Base-by-base conservation (phyloP, 2,888 invertebrate species). In the Deroplatys truncata region DNA sequence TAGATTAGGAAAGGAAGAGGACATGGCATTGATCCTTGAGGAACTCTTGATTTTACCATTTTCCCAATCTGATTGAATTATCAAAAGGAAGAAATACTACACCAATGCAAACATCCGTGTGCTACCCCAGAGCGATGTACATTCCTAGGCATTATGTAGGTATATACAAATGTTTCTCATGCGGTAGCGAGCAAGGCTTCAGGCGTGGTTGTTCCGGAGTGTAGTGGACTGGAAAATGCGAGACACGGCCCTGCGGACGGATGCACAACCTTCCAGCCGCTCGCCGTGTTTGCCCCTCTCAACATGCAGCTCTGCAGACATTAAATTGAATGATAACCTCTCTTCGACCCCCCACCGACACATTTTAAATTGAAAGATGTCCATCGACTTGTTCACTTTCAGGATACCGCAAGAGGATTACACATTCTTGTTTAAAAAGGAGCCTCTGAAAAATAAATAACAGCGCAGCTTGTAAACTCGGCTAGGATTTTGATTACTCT, bases 161-260 rank as follows among this genome's bases (percentile, higher is more conserved):
- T 49, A n/a, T n/a, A n/a, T n/a, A 72, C 56, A 72, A 20, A 72
- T 72, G 56, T 72, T 72, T 72, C 56, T 72, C 56, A 20, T 72
- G 56, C 20, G 56, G 56, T 72, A 72, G 56, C 56, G 56, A 72
- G 56, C 20, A 72, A 72, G 13, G 28, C 86, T 82, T 13, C 87
- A 83, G 87, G 87, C 87, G 87, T 87, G 86, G 87, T 87, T 83
- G 31, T 43, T 35, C 31, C 43, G 20, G 56, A 87, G 87, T 83
- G 87, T 56, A 87, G 43, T 87, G 87, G 87, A 87, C 87, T 87
- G 87, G 87, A 87, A 87, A 87, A 82, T 87, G 28, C 87, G 35
- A 83, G 87, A 35, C 87, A 82, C 86, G n/a, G 87, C 87, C 87
- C 87, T 87, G 82, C 28, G 56, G 56, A 72, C 56, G 56, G 56